Evolutionary conservation across 1,140 invertebrate species (phyloP), one percentile per base, ranked within the genome.

Genomic region (Tetramorium simillimum): DNA sequence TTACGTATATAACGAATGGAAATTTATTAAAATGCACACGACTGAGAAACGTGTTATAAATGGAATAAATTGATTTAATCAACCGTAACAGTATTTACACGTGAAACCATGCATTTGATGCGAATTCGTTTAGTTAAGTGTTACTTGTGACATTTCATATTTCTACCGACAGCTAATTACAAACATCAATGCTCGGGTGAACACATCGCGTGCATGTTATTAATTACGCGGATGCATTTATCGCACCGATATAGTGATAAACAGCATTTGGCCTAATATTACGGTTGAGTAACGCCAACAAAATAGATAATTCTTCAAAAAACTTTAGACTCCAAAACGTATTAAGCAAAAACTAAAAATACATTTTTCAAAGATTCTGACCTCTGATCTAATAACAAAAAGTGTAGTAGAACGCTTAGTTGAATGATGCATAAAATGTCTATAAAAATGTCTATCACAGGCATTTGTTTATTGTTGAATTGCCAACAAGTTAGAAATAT

Each of bases 151-250:
- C 73, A 77, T 67, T 89, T 89, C 76, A 73, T 46, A 51, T 58
- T 80, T 46, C 67, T 62, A 76, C 53, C 60, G 69, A 43, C 46
- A 51, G 58, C 69, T 53, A 87, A 88, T 87, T 88, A 81, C 85
- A 63, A 78, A 67, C 28, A 46, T 88, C 67, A 72, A 60, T 46
- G 65, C 58, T 60, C 18, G 24, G 56, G 51, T 78, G 73, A 60
- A 67, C 51, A 53, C 80, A 75, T 60, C 37, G 43, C 49, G 24
- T n/a, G 69, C 18, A 24, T 14, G 40, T 84, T 75, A 84, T 84
- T 75, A 84, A 84, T 84, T 75, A 81, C 46, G 56, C 49, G 46
- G n/a, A 46, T 67, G 37, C 28, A 65, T 86, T 89, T 89, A 86
- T 73, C 75, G 53, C 18, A 28, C 28, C 21, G 37, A 85, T 53